These are phyloP conservation scores for Enteromius anoplus DNA, from an alignment of 2,797 vertebrate species.

Conservation along the genomic window DNA sequence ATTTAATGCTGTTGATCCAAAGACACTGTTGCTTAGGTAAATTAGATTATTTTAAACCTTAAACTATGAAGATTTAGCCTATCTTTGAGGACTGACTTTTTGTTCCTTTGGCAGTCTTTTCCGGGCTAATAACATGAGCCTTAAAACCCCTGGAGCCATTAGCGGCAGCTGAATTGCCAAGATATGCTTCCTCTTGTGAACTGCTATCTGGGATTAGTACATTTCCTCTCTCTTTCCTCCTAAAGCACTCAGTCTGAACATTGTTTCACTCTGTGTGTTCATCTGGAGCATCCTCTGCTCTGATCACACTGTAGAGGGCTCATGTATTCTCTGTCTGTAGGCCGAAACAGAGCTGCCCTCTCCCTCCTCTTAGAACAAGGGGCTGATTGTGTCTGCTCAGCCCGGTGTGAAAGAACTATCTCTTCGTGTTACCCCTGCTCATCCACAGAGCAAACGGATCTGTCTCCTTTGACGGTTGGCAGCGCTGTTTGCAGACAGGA, in stretches of 20 bases:
- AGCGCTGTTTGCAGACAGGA: slow-evolving; percentile 57
- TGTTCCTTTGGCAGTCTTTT: slow-evolving; percentile 16
- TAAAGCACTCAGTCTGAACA: slow-evolving; percentile 28
- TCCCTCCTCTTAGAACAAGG: slow-evolving; percentile 64
- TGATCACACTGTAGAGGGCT: slow-evolving; percentile 62
- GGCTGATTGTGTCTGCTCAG: slow-evolving; percentile 69
- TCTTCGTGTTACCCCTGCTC: slow-evolving; percentile 60
- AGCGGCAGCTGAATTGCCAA: slow-evolving; percentile 8
- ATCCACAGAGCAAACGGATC: slow-evolving; percentile 71
- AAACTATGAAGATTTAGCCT: background rate
- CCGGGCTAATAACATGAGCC: slow-evolving; percentile 16
- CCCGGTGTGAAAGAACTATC: slow-evolving; percentile 72
- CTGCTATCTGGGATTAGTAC: slow-evolving; percentile 32
- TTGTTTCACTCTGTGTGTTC: slow-evolving; percentile 53
- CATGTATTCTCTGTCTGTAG: slow-evolving; percentile 64
- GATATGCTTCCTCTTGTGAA: slow-evolving; percentile 26
- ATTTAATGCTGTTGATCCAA: background rate
- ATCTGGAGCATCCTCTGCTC: slow-evolving; percentile 54
- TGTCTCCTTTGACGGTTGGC: slow-evolving; percentile 51
- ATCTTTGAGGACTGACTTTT: background rate
- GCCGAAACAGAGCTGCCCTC: slow-evolving; percentile 62
- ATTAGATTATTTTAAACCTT: background rate
- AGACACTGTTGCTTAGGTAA: background rate
- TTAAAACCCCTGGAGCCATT: slow-evolving; percentile 1
- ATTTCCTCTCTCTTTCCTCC: slow-evolving; percentile 40